Evolutionary conservation across 2,888 invertebrate species (phyloP), one percentile per base, ranked within the genome.

Genomic region (Cataglyphis cursor): DNA sequence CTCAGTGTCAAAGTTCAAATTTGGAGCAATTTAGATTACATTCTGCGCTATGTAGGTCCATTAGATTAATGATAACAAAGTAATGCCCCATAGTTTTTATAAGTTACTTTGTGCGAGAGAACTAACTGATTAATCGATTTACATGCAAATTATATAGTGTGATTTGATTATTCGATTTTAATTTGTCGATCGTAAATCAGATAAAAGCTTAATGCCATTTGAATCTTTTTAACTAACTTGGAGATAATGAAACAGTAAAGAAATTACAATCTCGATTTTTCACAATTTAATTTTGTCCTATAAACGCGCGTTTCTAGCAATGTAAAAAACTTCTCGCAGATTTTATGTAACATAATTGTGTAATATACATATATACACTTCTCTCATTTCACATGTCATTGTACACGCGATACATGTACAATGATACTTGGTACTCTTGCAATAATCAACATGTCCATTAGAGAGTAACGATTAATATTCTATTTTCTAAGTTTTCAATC

Each of bases 401-500:
- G 31, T 24, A 51, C 44, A 76, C n/a, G 6, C 78, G 59, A 59
- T 70, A 72, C 31, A 44, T 72, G 44, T 35, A 57, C 41, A 4
- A 41, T 18, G 66, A 4, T 54, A 24, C 12, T 18, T 78, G 59
- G 35, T 44, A 72, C 38, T 44, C 41, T 31, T 28, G 54, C 68
- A 68, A 54, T 76, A 51, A 76, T 31, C 76, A 54, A 10, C 51
- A 28, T 41, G 41, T 54, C 70, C 15, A 76, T 76, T 68, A 57
- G 21, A 28, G 76, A 66, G 41, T 68, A 57, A 57, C 76, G 68
- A 38, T 76, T 76, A 76, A 76, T 68, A 59, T 61, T 73, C 74
- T 59, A 80, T 80, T 80, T 80, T 80, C 74, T 80, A 80, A 80
- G 78, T 72, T 80, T 70, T 48, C 78, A 72, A 80, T 59, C 78